Conservation (phyloP, 2,797 vertebrate species). For the Catharus ustulatus region DNA sequence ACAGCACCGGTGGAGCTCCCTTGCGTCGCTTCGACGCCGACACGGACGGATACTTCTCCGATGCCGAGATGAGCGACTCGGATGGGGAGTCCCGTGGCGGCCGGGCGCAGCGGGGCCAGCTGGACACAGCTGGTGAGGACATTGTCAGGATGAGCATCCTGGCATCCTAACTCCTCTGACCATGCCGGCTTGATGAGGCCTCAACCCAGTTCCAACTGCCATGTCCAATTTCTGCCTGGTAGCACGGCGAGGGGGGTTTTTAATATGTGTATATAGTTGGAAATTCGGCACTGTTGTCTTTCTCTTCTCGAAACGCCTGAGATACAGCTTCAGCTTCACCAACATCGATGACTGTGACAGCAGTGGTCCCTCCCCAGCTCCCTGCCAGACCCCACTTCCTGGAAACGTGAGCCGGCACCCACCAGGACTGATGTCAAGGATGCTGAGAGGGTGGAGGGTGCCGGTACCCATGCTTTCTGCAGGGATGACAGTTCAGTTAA, state of each 20-base stretch:
- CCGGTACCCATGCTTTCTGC: background rate
- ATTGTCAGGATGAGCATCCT: slow-evolving; percentile 92
- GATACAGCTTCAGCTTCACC: slow-evolving; percentile 73
- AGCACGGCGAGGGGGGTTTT: slow-evolving; percentile 62
- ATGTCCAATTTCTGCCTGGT: slow-evolving; percentile 73
- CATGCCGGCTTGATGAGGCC: slow-evolving; percentile 4
- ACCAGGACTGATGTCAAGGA: background rate
- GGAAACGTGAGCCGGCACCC: background rate
- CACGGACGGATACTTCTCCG: slow-evolving; percentile 92
- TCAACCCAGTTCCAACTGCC: slow-evolving; percentile 78
- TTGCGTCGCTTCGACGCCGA: slow-evolving; percentile 81
- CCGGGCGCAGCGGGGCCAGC: slow-evolving; percentile 81
- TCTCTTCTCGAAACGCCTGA: slow-evolving; percentile 74
- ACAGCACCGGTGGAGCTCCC: slow-evolving; percentile 57
- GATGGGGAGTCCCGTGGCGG: slow-evolving; percentile 78
- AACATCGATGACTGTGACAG: slow-evolving; percentile 44
- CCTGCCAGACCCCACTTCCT: background rate
- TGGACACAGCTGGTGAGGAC: slow-evolving; percentile 89
- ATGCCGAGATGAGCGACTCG: slow-evolving; percentile 90
- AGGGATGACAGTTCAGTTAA: slow-evolving; percentile 34
- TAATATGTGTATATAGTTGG: slow-evolving; percentile 74
- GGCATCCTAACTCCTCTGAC: slow-evolving; percentile 83
- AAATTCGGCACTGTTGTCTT: slow-evolving; percentile 77
- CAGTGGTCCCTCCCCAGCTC: slow-evolving; percentile 34
- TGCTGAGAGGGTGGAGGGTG: background rate